Conservation (phyloP, 2,797 vertebrate genomes). For the Phylloscopus collybita region DNA sequence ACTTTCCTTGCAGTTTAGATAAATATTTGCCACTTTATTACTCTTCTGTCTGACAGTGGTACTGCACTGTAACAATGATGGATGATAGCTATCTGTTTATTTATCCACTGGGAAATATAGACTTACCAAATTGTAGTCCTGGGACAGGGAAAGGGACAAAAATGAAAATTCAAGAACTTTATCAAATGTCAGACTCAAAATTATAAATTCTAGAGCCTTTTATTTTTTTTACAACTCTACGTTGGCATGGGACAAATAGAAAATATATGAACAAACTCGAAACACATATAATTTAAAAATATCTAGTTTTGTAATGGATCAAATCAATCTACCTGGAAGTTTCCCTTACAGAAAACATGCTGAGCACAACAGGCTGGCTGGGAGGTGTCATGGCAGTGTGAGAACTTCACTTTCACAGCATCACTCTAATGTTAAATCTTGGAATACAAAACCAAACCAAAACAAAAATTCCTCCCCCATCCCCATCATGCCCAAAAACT, state of each 20-base stretch:
- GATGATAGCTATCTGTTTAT: background rate
- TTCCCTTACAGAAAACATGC: background rate
- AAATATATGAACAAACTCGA: background rate
- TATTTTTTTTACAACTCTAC: background rate
- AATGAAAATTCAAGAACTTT: constrained; percentile 15
- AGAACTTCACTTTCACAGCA: background rate
- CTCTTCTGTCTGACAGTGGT: background rate
- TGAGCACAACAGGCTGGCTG: background rate
- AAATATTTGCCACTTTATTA: constrained; percentile 32
- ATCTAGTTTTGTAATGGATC: background rate
- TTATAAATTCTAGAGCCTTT: background rate
- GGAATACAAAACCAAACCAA: background rate
- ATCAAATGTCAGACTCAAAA: background rate
- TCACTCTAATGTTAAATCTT: background rate
- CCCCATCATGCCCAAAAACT: background rate
- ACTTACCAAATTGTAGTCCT: background rate
- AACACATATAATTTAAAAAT: background rate
- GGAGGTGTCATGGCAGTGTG: accelerated
- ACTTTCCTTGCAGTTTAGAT: background rate
- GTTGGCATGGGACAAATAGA: background rate
- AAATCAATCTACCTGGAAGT: background rate
- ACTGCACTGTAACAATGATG: background rate
- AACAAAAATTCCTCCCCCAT: background rate
- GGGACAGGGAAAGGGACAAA: background rate
- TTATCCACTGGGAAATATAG: constrained; percentile 16